These are phyloP conservation scores for Lysandra bellargus DNA, from an alignment of 2,888 invertebrate genomes.

Conservation along the genomic window DNA sequence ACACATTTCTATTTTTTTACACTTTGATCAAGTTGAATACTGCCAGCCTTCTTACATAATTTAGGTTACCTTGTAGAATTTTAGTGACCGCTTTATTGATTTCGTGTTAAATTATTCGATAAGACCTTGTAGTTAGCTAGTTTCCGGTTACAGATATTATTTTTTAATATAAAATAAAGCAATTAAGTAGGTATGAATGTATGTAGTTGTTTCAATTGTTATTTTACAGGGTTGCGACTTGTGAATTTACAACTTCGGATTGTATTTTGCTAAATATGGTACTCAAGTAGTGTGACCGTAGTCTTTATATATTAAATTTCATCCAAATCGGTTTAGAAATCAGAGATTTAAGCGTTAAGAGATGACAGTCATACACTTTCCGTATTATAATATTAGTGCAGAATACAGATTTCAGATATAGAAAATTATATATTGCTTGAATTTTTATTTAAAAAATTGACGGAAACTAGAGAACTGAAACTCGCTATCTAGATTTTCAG, in stretches of 20 bases:
- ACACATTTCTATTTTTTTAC: not conserved
- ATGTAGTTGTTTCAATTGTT: slow-evolving; percentile 1
- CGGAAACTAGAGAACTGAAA: no score
- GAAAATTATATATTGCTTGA: no score
- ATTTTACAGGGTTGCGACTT: not conserved
- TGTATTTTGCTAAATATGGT: not conserved
- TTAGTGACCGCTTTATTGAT: slow-evolving; percentile 35
- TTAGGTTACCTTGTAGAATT: slow-evolving; percentile 30
- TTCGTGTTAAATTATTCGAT: slow-evolving; percentile 37
- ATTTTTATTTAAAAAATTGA: no score
- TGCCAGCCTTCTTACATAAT: slow-evolving; percentile 14
- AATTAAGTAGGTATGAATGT: not conserved
- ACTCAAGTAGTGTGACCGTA: not conserved
- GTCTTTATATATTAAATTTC: no score
- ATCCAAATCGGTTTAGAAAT: not conserved
- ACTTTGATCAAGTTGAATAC: not conserved
- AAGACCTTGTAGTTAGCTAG: slow-evolving; percentile 36
- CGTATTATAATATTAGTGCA: no score
- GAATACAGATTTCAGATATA: no score
- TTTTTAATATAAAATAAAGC: slow-evolving; percentile 24
- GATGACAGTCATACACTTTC: no score
- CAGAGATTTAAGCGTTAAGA: not conserved
- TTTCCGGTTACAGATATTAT: slow-evolving; percentile 24
- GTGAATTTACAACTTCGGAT: not conserved
- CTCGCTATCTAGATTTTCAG: not conserved